These are phyloP conservation scores for Flabesymbios commensalis DNA, from an alignment of 2,888 invertebrate genomes.

Conservation along the genomic window DNA sequence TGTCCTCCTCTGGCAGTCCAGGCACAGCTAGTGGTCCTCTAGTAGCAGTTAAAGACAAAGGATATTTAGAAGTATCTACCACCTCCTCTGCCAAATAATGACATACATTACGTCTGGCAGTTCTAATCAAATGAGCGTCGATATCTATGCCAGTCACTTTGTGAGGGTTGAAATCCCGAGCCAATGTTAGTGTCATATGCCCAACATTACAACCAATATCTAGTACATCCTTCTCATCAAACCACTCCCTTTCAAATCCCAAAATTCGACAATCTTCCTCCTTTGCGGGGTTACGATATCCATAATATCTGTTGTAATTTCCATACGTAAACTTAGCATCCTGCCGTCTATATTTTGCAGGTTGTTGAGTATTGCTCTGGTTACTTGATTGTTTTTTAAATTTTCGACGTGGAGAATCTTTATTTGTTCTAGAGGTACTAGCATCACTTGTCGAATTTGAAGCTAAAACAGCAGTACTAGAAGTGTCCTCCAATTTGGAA, in stretches of 20 bases:
- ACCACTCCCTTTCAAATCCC: constrained; percentile 81
- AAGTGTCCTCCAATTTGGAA: too few species aligned
- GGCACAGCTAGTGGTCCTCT: constrained; percentile 76
- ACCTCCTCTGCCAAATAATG: constrained; percentile 66
- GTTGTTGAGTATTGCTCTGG: not conserved
- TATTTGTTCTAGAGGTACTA: too few species aligned
- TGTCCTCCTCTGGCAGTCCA: constrained; percentile 33
- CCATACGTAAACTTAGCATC: constrained; percentile 91
- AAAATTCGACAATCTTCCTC: constrained; percentile 78
- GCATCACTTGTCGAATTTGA: too few species aligned
- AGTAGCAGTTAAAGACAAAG: constrained; percentile 84
- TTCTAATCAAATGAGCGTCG: constrained; percentile 80
- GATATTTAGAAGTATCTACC: constrained; percentile 66
- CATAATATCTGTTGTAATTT: constrained; percentile 96
- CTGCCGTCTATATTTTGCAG: constrained; percentile 7
- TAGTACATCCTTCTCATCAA: constrained; percentile 85
- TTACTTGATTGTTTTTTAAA: not conserved
- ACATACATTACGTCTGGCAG: constrained; percentile 75
- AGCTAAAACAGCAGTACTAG: too few species aligned
- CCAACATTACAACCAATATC: constrained; percentile 99
- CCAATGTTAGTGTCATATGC: constrained; percentile 88
- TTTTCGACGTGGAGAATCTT: too few species aligned
- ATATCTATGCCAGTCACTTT: constrained; percentile 93
- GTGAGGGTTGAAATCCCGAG: constrained; percentile 80
- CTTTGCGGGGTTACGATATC: constrained; percentile 84